Percentiles rank a stretch among this genome's conserved stretches.
These are phyloP conservation scores for Pycnonotus jocosus DNA, from an alignment of 2,113 vertebrate species.

Conservation along the genomic window DNA sequence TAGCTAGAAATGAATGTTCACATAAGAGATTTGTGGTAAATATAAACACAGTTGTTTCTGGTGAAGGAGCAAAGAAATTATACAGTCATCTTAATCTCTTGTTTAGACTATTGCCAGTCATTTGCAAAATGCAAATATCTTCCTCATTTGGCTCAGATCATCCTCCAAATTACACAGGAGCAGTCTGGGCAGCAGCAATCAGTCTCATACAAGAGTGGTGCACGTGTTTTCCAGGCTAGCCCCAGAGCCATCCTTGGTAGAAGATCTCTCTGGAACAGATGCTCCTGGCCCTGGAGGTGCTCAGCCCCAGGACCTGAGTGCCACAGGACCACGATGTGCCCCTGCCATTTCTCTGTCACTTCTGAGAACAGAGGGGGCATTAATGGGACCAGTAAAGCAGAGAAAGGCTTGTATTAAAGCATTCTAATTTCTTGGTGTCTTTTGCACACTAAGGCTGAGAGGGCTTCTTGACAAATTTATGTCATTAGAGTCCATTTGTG, in stretches of 20 bases:
- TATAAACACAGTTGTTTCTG: slow-evolving; percentile 3
- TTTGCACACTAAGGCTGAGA: neutral
- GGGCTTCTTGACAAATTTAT: neutral
- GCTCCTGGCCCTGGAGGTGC: neutral
- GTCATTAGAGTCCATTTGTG: neutral
- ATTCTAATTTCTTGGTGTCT: neutral
- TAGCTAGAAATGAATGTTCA: neutral
- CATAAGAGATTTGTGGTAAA: neutral
- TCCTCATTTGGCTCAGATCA: neutral
- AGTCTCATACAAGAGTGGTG: neutral
- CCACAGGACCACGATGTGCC: accelerated
- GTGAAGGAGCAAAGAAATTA: neutral
- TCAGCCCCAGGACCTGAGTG: accelerated
- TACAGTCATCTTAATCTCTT: neutral
- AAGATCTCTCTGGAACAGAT: neutral
- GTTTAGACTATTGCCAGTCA: neutral
- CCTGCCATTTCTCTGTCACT: neutral
- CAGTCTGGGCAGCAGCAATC: neutral
- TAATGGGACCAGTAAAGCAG: neutral
- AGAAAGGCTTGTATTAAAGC: neutral
- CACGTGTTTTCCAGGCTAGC: neutral
- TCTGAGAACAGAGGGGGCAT: neutral
- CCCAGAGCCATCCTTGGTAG: neutral
- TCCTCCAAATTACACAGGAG: neutral
- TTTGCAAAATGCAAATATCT: slow-evolving; percentile 10